These are phyloP conservation scores for Pagrus major DNA, from an alignment of 2,113 vertebrate species.

Conservation along the genomic window DNA sequence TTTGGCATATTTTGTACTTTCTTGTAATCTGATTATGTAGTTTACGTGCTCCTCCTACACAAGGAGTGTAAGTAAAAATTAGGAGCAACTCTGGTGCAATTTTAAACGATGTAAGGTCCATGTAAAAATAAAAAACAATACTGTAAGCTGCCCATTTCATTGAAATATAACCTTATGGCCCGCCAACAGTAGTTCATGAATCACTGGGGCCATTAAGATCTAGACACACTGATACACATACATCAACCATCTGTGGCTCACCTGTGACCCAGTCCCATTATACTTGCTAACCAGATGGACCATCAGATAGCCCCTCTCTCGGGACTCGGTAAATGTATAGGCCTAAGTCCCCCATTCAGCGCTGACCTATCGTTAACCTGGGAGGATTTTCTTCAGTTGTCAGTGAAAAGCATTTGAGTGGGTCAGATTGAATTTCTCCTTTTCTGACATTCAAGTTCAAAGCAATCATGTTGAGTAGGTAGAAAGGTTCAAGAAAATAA, in stretches of 20 bases:
- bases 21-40: not conserved
- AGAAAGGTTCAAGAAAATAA: conserved; percentile 51
- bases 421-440: conserved; percentile 65
- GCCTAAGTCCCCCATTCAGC: conserved; percentile 30
- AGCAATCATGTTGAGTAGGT: conserved; percentile 34
- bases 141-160: not conserved
- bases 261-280: conserved; percentile 59
- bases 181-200: conserved; percentile 43
- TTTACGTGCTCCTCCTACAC: not conserved
- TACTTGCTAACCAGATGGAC: conserved; percentile 64
- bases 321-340: conserved; percentile 42
- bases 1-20: not conserved
- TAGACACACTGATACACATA: conserved; percentile 31
- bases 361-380: conserved; percentile 63
- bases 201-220: conserved; percentile 37
- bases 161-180: conserved; percentile 1
- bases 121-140: not conserved
- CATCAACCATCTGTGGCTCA: conserved; percentile 60
- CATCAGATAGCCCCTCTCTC: conserved; percentile 53
- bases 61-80: not conserved
- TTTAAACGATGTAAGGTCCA: not conserved
- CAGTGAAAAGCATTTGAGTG: conserved; percentile 52
- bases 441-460: conserved; percentile 63
- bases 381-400: conserved; percentile 52
- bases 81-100: not conserved